Evolutionary conservation across 2,888 invertebrate genomes (phyloP).

Genomic region (Trachelus stipa): DNA sequence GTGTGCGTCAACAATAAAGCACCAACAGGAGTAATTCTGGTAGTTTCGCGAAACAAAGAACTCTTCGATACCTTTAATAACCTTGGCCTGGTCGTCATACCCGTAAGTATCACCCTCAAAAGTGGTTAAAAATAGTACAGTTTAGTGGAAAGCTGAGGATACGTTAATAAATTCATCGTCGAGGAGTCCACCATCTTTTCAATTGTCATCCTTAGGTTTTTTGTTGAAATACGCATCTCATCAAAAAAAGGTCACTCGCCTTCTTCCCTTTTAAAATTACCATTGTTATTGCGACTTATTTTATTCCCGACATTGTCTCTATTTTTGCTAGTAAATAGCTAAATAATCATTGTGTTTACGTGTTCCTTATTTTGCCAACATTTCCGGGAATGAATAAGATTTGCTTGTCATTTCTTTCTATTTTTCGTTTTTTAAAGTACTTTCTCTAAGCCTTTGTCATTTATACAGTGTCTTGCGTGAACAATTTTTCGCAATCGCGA

Average conservation of each 20-base stretch:
- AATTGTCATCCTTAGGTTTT: background rate
- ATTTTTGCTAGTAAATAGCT: background rate
- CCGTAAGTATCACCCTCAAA: slow-evolving; percentile 54
- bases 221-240: background rate
- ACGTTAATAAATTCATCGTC: background rate
- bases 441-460: background rate
- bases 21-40: slow-evolving; percentile 20
- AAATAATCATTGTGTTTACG: background rate
- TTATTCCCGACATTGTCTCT: background rate
- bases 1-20: background rate
- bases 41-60: slow-evolving; percentile 55
- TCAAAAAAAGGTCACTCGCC: background rate
- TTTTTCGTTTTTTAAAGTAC: background rate
- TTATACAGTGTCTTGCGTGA: background rate
- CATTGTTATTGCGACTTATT: background rate
- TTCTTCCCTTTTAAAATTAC: background rate
- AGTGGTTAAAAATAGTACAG: slow-evolving; percentile 59
- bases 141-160: slow-evolving; percentile 37
- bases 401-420: background rate
- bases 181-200: background rate
- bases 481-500: background rate
- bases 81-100: slow-evolving; percentile 60
- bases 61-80: slow-evolving; percentile 57
- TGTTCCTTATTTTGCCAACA: background rate
- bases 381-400: background rate